Evolutionary conservation across 2,797 vertebrate genomes (phyloP), one percentile per base, ranked within the genome.

Genomic region (Sparus aurata): DNA sequence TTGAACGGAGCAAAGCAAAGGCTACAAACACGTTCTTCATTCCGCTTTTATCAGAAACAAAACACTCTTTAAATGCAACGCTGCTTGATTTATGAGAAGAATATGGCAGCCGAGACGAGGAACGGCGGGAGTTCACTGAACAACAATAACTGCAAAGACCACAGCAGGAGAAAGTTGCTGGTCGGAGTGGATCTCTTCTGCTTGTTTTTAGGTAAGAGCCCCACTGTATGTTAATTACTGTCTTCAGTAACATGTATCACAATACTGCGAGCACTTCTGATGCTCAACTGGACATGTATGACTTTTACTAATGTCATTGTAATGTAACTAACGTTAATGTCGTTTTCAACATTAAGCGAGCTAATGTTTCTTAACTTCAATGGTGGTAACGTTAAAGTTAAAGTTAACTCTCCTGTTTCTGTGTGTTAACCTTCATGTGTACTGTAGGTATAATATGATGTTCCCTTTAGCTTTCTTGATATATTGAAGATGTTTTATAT

Each of bases 181-280:
- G 90, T 98, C 87, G 96, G 96, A 75, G 95, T 98, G 88, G 97
- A 99, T 67, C 95, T 97, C 69, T 97, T 98, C 95, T 99, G 98
- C 90, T 80, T 98, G 73, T 94, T 98, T 81, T 82, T 99, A 91
- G 97, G 98, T 99, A 91, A 97, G 88, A 63, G 3, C 9, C 9
- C 1, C 10, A 5, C n/a, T 76, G 16, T 17, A 12, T 17, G 20
- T 47, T 3, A 0, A 20, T 18, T 17, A 9, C 12, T 0, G 2
- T 17, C 3, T n/a, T 20, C 11, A 11, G 0, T 7, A n/a, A 52
- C 50, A 25, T 20, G 13, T 17, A 0, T 27, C 1, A 27, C 22
- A 1, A 38, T 66, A 41, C 1, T 9, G 25, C n/a, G 5, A 11
- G 15, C 1, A 46, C 5, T 49, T 43, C 3, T 30, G 23, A 11